Evolutionary conservation across 2,113 vertebrate species (phyloP).

Genomic region (Loxodonta africana): DNA sequence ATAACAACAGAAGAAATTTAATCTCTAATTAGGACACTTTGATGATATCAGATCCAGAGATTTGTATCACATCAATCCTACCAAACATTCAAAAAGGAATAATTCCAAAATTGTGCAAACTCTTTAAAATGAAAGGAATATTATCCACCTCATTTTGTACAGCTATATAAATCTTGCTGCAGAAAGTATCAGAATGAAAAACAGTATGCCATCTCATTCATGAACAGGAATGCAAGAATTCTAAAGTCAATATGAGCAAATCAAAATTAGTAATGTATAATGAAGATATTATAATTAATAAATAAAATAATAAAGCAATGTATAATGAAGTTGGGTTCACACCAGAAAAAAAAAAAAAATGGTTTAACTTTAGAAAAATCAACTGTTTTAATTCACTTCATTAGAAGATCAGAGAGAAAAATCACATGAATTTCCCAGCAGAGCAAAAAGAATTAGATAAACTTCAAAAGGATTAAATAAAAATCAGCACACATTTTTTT

Average conservation of each 20-base stretch:
- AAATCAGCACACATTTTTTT: neutral
- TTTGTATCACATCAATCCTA: neutral
- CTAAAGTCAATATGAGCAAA: neutral
- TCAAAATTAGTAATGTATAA: neutral
- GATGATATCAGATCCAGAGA: neutral
- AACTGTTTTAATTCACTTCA: neutral
- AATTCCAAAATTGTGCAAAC: neutral
- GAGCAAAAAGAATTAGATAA: neutral
- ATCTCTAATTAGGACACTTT: neutral
- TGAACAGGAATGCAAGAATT: neutral
- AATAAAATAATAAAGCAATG: neutral
- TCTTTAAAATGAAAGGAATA: neutral
- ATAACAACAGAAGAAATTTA: neutral
- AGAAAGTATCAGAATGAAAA: neutral
- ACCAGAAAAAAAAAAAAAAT: neutral
- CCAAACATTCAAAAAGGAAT: neutral
- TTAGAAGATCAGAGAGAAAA: constrained; percentile 20
- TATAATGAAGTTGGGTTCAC: neutral
- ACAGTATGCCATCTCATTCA: neutral
- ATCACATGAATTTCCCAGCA: constrained; percentile 11
- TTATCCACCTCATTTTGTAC: neutral
- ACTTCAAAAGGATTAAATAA: neutral
- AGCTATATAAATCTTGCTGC: neutral
- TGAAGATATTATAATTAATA: neutral
- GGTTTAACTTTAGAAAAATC: neutral